Evolutionary conservation across 2,888 invertebrate genomes (phyloP).

Genomic region (Erebia ligea): DNA sequence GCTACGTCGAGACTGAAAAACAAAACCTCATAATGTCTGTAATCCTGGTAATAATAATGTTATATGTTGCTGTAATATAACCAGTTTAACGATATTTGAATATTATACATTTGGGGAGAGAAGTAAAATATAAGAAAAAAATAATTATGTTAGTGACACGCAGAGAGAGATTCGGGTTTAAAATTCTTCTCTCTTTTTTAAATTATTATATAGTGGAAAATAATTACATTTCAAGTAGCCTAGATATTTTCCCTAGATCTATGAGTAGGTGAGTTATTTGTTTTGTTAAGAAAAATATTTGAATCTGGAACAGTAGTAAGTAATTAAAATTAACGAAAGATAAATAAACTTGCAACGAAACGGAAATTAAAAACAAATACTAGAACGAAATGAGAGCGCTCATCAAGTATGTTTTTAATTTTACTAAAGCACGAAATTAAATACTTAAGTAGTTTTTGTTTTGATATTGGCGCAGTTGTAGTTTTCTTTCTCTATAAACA

Average conservation of each 20-base stretch:
- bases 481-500: too few species aligned
- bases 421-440: neutral
- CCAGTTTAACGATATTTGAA: conserved; percentile 55
- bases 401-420: neutral
- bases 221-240: neutral
- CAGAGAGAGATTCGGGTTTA: neutral
- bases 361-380: neutral
- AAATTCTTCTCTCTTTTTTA: neutral
- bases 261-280: neutral
- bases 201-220: neutral
- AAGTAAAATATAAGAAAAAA: neutral
- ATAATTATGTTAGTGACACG: neutral
- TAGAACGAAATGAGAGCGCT: neutral
- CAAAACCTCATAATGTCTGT: conserved; percentile 39
- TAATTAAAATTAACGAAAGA: too few species aligned
- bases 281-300: neutral
- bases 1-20: conserved; percentile 39
- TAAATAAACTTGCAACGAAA: neutral
- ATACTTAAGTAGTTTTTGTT: too few species aligned
- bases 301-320: neutral
- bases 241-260: too few species aligned
- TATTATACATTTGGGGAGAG: conserved; percentile 48
- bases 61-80: conserved; percentile 39
- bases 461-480: too few species aligned
- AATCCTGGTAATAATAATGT: conserved; percentile 31